Evolutionary conservation across 2,797 vertebrate genomes (phyloP).

Genomic region (Sarcoramphus papa): DNA sequence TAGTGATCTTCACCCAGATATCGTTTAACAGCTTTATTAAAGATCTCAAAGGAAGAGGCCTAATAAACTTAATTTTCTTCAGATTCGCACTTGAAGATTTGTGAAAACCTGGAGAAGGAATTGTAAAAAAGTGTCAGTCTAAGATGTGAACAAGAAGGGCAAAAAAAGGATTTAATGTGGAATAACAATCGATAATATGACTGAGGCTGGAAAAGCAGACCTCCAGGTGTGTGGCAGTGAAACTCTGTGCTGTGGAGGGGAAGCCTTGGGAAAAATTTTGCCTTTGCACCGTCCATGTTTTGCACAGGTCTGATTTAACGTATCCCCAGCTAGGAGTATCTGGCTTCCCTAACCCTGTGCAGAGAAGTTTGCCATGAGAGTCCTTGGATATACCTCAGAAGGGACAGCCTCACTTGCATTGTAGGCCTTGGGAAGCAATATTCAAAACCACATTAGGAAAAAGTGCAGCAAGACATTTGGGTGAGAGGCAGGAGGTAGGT

Average conservation of each 20-base stretch:
- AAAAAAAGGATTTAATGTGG: neutral
- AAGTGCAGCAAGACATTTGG: neutral
- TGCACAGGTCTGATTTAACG: neutral
- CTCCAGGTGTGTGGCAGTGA: neutral
- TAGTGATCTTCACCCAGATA: neutral
- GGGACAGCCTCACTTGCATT: neutral
- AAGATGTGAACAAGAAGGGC: neutral
- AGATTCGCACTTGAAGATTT: neutral
- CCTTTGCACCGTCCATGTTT: neutral
- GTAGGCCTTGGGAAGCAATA: neutral
- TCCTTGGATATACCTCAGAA: neutral
- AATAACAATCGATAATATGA: neutral
- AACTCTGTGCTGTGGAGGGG: neutral
- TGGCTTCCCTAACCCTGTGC: neutral
- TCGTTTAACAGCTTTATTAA: neutral
- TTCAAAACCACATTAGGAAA: neutral
- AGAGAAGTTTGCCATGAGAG: neutral
- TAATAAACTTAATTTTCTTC: neutral
- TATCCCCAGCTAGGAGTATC: neutral
- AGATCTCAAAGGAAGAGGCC: neutral
- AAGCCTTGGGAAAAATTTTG: neutral
- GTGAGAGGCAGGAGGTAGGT: neutral
- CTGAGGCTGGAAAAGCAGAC: neutral
- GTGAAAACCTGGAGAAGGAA: neutral
- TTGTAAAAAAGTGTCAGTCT: neutral